These are phyloP conservation scores for Parus major DNA, from an alignment of 2,113 vertebrate genomes.

Conservation along the genomic window DNA sequence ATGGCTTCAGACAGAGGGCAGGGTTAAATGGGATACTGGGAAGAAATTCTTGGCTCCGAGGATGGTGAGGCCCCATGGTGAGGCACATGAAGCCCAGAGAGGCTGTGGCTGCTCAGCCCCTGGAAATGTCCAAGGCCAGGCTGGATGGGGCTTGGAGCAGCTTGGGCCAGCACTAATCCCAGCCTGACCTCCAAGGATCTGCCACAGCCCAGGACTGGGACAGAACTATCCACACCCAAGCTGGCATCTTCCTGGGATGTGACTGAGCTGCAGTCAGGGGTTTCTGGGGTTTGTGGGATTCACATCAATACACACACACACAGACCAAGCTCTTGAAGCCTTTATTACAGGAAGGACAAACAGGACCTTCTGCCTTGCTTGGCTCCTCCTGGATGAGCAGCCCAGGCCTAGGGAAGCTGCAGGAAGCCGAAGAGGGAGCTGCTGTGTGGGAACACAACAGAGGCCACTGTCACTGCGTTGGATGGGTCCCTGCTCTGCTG, in stretches of 20 bases:
- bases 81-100: neutral
- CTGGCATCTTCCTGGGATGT: neutral
- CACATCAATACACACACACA: neutral
- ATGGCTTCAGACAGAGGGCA: neutral
- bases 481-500: neutral
- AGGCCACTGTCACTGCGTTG: neutral
- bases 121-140: neutral
- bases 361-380: neutral
- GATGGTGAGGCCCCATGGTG: neutral
- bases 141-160: neutral
- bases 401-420: neutral
- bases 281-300: neutral
- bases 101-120: neutral
- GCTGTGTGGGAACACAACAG: rapidly evolving
- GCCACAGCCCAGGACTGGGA: neutral
- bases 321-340: neutral
- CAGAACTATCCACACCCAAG: neutral
- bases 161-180: neutral
- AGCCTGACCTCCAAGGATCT: neutral
- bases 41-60: neutral
- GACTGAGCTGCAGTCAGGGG: neutral
- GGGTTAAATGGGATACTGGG: neutral
- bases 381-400: neutral
- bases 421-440: neutral
- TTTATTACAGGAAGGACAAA: slow-evolving; percentile 19